Conservation (phyloP, 2,888 invertebrate genomes). For the Drosophila borborema region DNA sequence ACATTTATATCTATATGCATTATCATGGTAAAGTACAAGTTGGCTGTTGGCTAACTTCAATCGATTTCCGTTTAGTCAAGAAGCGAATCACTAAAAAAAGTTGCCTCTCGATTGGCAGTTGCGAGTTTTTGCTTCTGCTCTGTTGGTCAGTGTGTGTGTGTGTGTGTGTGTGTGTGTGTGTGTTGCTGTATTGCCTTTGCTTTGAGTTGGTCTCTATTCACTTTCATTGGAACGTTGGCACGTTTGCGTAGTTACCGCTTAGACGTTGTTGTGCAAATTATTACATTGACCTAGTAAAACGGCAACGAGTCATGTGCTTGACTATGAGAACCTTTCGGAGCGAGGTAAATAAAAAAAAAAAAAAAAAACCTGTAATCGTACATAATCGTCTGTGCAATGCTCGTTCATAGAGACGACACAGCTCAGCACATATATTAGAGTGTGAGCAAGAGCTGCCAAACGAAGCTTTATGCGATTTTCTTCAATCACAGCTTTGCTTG, state of each 20-base stretch:
- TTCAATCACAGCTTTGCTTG: background rate
- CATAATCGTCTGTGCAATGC: background rate
- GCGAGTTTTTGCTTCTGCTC: slow-evolving; percentile 27
- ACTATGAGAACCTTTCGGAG: slow-evolving; percentile 11
- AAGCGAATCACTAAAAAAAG: slow-evolving; percentile 58
- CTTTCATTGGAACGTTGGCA: slow-evolving; percentile 62
- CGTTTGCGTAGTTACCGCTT: slow-evolving; percentile 64
- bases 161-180: slow-evolving; percentile 4
- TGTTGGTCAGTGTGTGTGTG: slow-evolving; percentile 1
- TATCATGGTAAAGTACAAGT: slow-evolving; percentile 31
- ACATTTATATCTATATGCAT: background rate
- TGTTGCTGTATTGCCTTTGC: background rate
- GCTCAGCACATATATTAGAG: background rate
- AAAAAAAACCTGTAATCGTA: background rate
- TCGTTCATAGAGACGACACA: background rate
- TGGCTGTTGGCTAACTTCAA: slow-evolving; percentile 50
- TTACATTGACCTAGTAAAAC: slow-evolving; percentile 75
- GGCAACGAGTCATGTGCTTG: slow-evolving; percentile 36
- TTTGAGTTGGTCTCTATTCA: slow-evolving; percentile 44
- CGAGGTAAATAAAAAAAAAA: background rate
- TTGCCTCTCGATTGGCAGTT: slow-evolving; percentile 58
- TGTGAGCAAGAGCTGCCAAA: background rate
- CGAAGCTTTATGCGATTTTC: background rate
- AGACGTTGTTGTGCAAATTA: slow-evolving; percentile 68
- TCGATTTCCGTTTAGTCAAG: slow-evolving; percentile 77